Conservation (phyloP, 1,140 invertebrate species). For the Armadillidium nasatum region DNA sequence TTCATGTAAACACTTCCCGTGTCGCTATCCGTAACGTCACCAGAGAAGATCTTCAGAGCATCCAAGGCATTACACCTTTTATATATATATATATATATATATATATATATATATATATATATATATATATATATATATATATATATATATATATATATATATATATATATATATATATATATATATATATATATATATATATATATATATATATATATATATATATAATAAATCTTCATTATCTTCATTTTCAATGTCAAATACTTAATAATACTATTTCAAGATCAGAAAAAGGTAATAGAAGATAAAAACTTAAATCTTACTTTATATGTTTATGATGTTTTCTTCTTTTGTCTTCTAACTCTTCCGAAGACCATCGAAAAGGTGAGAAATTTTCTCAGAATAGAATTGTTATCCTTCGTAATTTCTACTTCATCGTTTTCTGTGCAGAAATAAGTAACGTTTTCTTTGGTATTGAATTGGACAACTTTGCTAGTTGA, state of each 20-base stretch:
- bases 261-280: too few species aligned
- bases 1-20: slow-evolving; percentile 43
- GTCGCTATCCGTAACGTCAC: slow-evolving; percentile 40
- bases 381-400: slow-evolving; percentile 30
- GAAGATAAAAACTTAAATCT: background rate
- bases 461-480: slow-evolving; percentile 36
- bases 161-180: slow-evolving; percentile 1
- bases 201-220: background rate
- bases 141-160: slow-evolving; percentile 10
- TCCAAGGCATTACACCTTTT: slow-evolving; percentile 38
- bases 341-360: background rate
- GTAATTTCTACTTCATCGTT: slow-evolving; percentile 24
- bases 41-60: slow-evolving; percentile 35
- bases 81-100: slow-evolving; percentile 12
- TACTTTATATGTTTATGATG: slow-evolving; percentile 37
- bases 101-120: background rate
- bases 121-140: background rate
- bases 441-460: slow-evolving; percentile 20
- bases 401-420: slow-evolving; percentile 40
- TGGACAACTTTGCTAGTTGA: slow-evolving; percentile 36
- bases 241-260: too few species aligned
- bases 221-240: too few species aligned
- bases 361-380: slow-evolving; percentile 10
- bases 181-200: background rate
- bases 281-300: too few species aligned